Conservation (phyloP, 2,888 invertebrate genomes). For the Apamea anceps region DNA sequence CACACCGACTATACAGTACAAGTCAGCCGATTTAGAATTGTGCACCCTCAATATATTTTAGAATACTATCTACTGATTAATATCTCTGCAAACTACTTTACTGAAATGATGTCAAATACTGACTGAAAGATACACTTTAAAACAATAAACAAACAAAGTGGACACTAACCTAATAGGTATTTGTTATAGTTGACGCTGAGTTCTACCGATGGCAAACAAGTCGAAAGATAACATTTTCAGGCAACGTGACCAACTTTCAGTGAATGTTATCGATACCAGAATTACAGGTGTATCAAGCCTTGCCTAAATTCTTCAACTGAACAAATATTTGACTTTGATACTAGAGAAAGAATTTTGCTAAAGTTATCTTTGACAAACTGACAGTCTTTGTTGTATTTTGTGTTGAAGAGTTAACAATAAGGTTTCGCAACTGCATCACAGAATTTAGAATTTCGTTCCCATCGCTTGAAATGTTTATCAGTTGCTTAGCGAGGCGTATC, state of each 20-base stretch:
- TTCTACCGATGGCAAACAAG: constrained; percentile 65
- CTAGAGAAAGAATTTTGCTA: constrained; percentile 53
- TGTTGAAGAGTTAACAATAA: constrained; percentile 69
- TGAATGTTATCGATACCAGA: constrained; percentile 67
- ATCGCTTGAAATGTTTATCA: constrained; percentile 77
- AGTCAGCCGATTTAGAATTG: constrained; percentile 11
- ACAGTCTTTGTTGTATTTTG: constrained; percentile 67
- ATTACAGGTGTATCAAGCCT: constrained; percentile 62
- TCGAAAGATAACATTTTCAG: constrained; percentile 65
- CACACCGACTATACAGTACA: background rate
- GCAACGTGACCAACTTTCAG: constrained; percentile 60
- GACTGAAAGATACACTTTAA: constrained; percentile 27
- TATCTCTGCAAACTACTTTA: constrained; percentile 36
- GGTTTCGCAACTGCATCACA: constrained; percentile 75
- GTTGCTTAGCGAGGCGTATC: constrained; percentile 78
- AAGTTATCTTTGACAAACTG: constrained; percentile 68
- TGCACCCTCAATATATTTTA: background rate
- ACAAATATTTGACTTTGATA: constrained; percentile 73
- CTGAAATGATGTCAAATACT: constrained; percentile 22
- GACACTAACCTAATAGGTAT: constrained; percentile 16
- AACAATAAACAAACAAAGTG: constrained; percentile 25
- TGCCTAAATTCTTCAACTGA: constrained; percentile 67
- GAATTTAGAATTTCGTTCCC: constrained; percentile 74
- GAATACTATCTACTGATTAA: constrained; percentile 24
- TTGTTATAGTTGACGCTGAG: constrained; percentile 27